phyloP scores from a whole-genome alignment of 2,113 vertebrate genomes.

The Oreochromis spilurus region DNA sequence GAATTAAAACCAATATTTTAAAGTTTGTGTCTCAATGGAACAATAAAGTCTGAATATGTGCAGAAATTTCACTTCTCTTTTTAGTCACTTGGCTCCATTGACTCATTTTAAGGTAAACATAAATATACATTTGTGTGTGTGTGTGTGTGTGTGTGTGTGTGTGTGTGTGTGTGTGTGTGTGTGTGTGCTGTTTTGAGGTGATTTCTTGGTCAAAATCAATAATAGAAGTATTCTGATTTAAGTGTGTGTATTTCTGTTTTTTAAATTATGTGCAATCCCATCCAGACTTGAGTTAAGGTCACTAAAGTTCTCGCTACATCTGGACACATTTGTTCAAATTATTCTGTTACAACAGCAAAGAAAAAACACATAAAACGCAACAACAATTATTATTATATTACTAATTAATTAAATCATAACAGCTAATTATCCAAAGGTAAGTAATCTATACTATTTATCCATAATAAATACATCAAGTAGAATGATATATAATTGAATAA shows the following conservation, averaged over 20 bases:
- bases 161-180: neutral
- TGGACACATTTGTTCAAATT: neutral
- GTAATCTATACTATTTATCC: neutral
- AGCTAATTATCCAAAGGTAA: neutral
- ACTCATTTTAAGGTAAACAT: neutral
- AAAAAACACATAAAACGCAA: neutral
- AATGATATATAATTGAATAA: neutral
- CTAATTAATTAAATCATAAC: neutral
- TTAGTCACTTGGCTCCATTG: neutral
- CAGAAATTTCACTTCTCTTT: neutral
- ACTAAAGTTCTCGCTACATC: neutral
- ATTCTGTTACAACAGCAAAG: neutral
- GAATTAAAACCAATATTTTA: neutral
- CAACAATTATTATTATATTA: neutral
- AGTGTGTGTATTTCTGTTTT: neutral
- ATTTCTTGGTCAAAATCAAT: neutral
- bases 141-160: no score
- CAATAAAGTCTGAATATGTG: neutral
- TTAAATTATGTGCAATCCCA: neutral
- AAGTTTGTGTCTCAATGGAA: neutral
- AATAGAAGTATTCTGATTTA: neutral
- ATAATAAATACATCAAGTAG: neutral
- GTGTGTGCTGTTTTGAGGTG: neutral
- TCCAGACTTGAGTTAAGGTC: neutral
- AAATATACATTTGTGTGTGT: no score